phyloP scores from a whole-genome alignment of 2,797 vertebrate genomes.

The Acestrorhynchus altus region DNA sequence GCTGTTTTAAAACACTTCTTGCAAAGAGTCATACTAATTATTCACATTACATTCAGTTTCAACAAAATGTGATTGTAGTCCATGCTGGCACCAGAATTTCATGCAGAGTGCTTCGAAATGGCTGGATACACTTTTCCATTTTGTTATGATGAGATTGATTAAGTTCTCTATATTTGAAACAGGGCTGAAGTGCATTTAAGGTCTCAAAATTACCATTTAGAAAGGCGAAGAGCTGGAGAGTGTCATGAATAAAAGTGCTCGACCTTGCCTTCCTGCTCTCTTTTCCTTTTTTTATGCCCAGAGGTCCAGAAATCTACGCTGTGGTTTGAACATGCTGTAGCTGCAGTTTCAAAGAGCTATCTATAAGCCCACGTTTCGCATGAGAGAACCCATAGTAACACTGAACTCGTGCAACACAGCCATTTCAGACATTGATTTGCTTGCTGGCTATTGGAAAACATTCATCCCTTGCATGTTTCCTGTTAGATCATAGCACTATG shows the following conservation, averaged over 20 bases:
- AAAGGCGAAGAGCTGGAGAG: constrained; percentile 29
- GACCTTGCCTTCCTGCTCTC: neutral
- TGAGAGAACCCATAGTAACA: constrained; percentile 13
- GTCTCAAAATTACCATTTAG: constrained; percentile 41
- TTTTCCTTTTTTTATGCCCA: constrained; percentile 4
- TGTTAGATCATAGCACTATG: neutral
- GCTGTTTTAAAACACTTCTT: constrained; percentile 50
- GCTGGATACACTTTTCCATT: constrained; percentile 52
- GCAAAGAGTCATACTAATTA: constrained; percentile 46
- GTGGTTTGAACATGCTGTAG: constrained; percentile 38
- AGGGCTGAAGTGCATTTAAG: constrained; percentile 47
- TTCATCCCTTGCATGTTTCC: neutral
- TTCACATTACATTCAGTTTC: constrained; percentile 51
- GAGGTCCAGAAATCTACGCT: constrained; percentile 24
- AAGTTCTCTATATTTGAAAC: constrained; percentile 39
- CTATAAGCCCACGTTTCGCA: constrained; percentile 47
- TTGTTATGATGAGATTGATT: constrained; percentile 54
- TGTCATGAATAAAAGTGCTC: constrained; percentile 37
- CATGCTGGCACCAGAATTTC: neutral
- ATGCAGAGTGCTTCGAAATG: constrained; percentile 46
- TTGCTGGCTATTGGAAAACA: constrained; percentile 9
- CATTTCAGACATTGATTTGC: constrained; percentile 28
- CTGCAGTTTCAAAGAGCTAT: constrained; percentile 40
- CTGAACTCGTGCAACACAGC: neutral
- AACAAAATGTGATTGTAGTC: constrained; percentile 47